phyloP scores from a whole-genome alignment of 2,797 vertebrate species.

The Hemitrygon akajei region DNA sequence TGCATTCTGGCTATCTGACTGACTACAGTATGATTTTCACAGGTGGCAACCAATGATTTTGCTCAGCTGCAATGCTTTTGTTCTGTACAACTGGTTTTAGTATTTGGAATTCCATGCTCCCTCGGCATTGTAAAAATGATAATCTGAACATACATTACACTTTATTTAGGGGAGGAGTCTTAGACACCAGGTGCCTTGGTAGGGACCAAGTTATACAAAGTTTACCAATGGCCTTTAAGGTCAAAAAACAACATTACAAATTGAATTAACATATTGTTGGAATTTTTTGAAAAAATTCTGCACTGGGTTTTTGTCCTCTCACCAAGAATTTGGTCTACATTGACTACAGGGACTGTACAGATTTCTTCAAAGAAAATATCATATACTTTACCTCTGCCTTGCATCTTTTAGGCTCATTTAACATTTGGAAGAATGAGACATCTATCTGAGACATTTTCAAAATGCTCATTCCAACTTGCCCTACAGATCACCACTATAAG shows the following conservation, averaged over 20 bases:
- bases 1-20: too few species aligned
- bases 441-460: not conserved
- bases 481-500: too few species aligned
- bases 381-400: not conserved
- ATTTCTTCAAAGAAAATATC: not conserved
- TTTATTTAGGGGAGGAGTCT: not conserved
- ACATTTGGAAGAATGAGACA: not conserved
- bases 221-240: not conserved
- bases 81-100: not conserved
- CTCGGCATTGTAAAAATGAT: too few species aligned
- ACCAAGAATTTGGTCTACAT: not conserved
- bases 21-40: not conserved
- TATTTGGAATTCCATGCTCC: not conserved
- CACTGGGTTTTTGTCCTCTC: not conserved
- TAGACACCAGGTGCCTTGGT: not conserved
- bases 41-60: not conserved
- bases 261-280: not conserved
- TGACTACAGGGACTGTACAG: not conserved
- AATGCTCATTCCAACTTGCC: not conserved
- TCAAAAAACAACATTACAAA: not conserved
- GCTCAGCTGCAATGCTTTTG: too few species aligned
- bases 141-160: not conserved
- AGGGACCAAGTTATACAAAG: not conserved
- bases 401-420: not conserved
- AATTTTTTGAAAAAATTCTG: not conserved